phyloP scores from a whole-genome alignment of 2,888 invertebrate species.

The Hymenopus coronatus region DNA sequence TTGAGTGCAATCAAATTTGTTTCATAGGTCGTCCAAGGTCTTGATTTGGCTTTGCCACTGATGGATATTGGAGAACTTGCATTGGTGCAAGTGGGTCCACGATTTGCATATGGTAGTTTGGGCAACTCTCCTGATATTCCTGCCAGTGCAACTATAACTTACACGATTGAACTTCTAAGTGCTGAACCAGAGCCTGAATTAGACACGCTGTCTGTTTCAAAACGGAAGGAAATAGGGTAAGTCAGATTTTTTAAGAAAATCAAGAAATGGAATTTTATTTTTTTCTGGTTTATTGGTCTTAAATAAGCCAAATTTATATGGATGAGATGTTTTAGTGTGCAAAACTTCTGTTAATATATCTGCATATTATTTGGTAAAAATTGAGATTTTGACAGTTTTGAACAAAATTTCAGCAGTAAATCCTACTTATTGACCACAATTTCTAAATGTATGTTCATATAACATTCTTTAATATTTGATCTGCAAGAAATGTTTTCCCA shows the following conservation, averaged over 20 bases:
- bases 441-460: too few relatives aligned
- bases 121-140: slow-evolving; percentile 71
- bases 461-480: too few relatives aligned
- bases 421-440: too few relatives aligned
- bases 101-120: slow-evolving; percentile 78
- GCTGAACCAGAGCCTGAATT: slow-evolving; percentile 60
- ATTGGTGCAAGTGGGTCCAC: slow-evolving; percentile 66
- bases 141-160: slow-evolving; percentile 62
- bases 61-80: slow-evolving; percentile 83
- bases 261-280: neutral
- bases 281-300: too few relatives aligned
- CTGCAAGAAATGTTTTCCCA: too few relatives aligned
- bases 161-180: slow-evolving; percentile 68
- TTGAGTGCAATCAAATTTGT: neutral
- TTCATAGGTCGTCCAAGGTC: slow-evolving; percentile 61
- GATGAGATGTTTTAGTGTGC: neutral
- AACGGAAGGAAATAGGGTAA: slow-evolving; percentile 76
- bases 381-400: too few relatives aligned
- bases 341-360: too few relatives aligned
- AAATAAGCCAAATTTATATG: neutral
- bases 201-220: slow-evolving; percentile 61
- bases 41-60: slow-evolving; percentile 80
- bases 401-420: too few relatives aligned
- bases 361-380: too few relatives aligned
- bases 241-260: slow-evolving; percentile 30